Conservation (phyloP, 2,113 vertebrate genomes). For the Tragelaphus imberbis region DNA sequence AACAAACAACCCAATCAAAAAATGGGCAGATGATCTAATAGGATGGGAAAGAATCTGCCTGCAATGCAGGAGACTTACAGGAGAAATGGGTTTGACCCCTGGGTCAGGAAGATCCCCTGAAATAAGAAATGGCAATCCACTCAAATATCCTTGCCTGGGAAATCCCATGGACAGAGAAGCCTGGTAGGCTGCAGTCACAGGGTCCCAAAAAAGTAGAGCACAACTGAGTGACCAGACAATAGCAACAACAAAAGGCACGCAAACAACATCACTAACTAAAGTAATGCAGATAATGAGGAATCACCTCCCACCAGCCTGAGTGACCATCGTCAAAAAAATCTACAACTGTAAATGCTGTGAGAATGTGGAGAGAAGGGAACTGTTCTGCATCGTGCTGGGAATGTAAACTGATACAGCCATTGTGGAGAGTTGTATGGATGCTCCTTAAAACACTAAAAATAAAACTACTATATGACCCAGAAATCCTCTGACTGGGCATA, state of each 20-base stretch:
- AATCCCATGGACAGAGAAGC: too few species aligned
- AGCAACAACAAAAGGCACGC: too few species aligned
- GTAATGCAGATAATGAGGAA: neutral
- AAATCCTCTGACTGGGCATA: neutral
- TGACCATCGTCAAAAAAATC: neutral
- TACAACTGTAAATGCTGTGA: neutral
- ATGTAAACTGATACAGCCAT: neutral
- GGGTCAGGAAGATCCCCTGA: too few species aligned
- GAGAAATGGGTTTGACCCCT: neutral
- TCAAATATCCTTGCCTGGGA: too few species aligned
- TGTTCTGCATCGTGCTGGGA: neutral
- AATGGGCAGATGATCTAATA: neutral
- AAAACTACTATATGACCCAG: neutral
- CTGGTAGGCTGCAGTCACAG: neutral
- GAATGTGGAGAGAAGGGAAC: too few species aligned
- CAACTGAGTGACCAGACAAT: neutral
- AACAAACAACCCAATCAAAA: neutral
- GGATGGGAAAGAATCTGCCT: neutral
- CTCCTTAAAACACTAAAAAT: neutral
- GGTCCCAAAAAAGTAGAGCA: neutral
- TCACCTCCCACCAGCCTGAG: neutral
- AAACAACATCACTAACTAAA: neutral
- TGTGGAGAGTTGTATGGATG: neutral
- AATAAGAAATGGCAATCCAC: too few species aligned
- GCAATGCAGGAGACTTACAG: neutral